Evolutionary conservation across 2,113 vertebrate genomes (phyloP).

Genomic region (Glaucomys volans): DNA sequence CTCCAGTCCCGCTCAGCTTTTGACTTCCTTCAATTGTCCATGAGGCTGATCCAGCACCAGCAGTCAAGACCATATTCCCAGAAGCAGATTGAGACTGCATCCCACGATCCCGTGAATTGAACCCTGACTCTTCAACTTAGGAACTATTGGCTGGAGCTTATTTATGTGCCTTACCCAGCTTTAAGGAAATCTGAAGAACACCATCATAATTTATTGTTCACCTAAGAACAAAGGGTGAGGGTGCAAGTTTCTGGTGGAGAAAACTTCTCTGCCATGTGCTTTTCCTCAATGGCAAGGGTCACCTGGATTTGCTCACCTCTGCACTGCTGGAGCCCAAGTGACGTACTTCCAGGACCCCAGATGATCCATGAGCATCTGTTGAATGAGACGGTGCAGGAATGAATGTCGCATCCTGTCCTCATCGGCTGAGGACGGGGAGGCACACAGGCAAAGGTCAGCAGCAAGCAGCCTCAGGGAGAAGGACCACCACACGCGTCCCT

Average conservation of each 20-base stretch:
- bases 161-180: too few species aligned
- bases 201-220: too few species aligned
- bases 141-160: too few species aligned
- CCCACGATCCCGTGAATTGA: rapidly evolving
- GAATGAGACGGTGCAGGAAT: background rate
- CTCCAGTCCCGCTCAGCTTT: background rate
- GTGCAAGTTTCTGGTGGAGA: rapidly evolving
- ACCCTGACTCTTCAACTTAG: background rate
- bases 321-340: background rate
- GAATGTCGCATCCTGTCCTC: too few species aligned
- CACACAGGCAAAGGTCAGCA: rapidly evolving
- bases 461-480: background rate
- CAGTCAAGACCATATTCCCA: background rate
- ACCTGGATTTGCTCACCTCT: background rate
- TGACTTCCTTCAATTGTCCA: background rate
- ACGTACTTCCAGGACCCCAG: background rate
- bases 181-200: background rate
- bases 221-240: background rate
- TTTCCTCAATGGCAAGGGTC: background rate
- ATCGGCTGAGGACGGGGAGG: too few species aligned
- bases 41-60: rapidly evolving
- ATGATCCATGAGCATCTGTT: background rate
- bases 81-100: background rate
- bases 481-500: background rate
- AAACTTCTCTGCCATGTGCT: background rate